phyloP scores from a whole-genome alignment of 2,888 invertebrate species.

The Craniophora ligustri region DNA sequence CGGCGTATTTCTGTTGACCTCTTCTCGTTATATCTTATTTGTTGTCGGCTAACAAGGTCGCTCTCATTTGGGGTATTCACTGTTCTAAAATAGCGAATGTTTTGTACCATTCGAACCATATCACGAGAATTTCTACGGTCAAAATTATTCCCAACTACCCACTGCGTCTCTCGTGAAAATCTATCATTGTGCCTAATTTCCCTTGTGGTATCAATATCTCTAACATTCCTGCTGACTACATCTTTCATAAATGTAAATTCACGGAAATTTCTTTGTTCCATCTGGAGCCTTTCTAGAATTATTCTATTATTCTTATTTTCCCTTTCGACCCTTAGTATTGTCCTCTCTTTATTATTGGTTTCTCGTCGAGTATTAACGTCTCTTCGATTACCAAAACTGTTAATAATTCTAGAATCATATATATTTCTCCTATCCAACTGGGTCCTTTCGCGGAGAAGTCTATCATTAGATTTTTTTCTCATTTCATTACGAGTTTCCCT shows the following conservation, averaged over 20 bases:
- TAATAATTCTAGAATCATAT: constrained; percentile 20
- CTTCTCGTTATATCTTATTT: not conserved
- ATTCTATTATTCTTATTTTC: constrained; percentile 3
- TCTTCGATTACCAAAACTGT: not conserved
- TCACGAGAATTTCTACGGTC: constrained; percentile 12
- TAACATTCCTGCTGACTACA: not conserved
- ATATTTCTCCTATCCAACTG: constrained; percentile 8
- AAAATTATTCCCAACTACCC: constrained; percentile 1
- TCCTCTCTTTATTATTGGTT: constrained; percentile 2
- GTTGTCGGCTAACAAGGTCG: constrained; percentile 7
- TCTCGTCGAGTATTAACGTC: constrained; percentile 11
- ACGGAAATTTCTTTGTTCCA: constrained; percentile 15
- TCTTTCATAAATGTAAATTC: constrained; percentile 17
- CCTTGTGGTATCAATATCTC: constrained; percentile 1
- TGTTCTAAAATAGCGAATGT: constrained; percentile 10
- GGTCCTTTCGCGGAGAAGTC: not conserved
- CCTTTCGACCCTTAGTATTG: constrained; percentile 2
- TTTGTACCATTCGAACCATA: not conserved
- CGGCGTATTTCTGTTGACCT: not conserved
- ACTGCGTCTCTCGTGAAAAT: not conserved
- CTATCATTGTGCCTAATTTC: constrained; percentile 7
- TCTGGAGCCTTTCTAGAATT: not conserved
- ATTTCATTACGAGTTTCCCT: constrained; percentile 2
- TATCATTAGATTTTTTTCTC: not conserved
- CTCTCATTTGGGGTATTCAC: constrained; percentile 6